Evolutionary conservation across 1,140 invertebrate genomes (phyloP).

Genomic region (Drosophila kikkawai): DNA sequence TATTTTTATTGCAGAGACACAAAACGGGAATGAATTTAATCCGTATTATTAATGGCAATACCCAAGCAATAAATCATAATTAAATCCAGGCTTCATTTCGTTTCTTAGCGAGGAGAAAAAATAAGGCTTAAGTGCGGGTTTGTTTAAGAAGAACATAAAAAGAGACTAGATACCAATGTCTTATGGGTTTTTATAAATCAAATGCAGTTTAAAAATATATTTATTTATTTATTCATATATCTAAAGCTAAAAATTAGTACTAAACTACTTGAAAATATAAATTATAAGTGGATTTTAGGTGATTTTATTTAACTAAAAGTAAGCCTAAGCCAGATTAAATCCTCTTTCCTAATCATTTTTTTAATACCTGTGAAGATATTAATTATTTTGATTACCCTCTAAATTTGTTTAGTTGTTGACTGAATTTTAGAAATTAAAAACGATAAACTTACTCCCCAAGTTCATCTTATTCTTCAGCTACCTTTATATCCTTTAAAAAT

Average conservation of each 20-base stretch:
- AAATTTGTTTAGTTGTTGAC: neutral
- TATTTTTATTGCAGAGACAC: conserved; percentile 23
- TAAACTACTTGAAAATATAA: too few species aligned
- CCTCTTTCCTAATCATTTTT: accelerated
- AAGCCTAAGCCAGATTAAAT: neutral
- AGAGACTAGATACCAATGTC: neutral
- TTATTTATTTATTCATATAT: neutral
- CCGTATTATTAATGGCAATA: neutral
- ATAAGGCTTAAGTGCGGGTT: neutral
- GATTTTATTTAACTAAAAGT: neutral
- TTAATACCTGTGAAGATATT: neutral
- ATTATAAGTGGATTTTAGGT: too few species aligned
- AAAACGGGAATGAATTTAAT: conserved; percentile 32
- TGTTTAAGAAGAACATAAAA: neutral
- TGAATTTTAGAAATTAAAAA: neutral
- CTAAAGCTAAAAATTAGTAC: too few species aligned
- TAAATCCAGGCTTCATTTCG: conserved; percentile 5
- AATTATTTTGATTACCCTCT: too few species aligned
- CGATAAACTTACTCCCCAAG: neutral
- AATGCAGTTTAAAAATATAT: neutral
- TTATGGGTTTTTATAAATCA: neutral
- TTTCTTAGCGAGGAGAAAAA: neutral
- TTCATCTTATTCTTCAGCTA: neutral
- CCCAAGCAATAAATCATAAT: conserved; percentile 36
- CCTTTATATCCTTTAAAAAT: neutral